Conservation (phyloP, 2,113 vertebrate genomes). For the Rattus rattus region DNA sequence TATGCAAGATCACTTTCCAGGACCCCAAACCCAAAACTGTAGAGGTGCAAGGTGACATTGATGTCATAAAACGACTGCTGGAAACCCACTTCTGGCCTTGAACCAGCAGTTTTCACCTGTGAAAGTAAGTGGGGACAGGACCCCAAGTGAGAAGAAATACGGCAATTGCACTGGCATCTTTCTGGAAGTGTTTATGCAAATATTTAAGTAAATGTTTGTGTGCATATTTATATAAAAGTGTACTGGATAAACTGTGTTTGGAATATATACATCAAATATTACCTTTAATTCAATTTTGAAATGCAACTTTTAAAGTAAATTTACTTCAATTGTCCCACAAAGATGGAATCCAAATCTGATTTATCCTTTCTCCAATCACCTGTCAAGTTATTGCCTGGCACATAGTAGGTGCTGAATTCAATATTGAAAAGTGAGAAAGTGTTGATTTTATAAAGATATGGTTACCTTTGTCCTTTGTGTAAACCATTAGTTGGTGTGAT, state of each 20-base stretch:
- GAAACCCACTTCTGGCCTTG: neutral
- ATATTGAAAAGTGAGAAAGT: slow-evolving; percentile 11
- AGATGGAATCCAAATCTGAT: neutral
- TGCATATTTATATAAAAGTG: neutral
- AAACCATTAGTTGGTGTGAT: slow-evolving; percentile 6
- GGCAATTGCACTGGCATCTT: neutral
- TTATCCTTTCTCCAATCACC: neutral
- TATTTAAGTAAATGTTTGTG: neutral
- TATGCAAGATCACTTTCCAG: neutral
- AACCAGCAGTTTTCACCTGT: neutral
- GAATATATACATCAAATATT: neutral
- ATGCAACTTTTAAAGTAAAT: neutral
- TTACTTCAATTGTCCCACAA: neutral
- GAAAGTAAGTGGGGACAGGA: neutral
- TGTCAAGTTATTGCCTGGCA: neutral
- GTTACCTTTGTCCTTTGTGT: neutral
- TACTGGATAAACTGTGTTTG: neutral
- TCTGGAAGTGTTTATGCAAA: neutral
- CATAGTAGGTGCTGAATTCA: neutral
- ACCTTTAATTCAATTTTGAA: slow-evolving; percentile 22
- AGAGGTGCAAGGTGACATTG: neutral
- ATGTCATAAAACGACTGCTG: neutral
- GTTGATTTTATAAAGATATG: neutral
- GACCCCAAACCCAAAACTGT: neutral
- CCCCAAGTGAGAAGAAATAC: neutral